These are phyloP conservation scores for Andricus curvator DNA, from an alignment of 2,888 invertebrate genomes.

Conservation along the genomic window DNA sequence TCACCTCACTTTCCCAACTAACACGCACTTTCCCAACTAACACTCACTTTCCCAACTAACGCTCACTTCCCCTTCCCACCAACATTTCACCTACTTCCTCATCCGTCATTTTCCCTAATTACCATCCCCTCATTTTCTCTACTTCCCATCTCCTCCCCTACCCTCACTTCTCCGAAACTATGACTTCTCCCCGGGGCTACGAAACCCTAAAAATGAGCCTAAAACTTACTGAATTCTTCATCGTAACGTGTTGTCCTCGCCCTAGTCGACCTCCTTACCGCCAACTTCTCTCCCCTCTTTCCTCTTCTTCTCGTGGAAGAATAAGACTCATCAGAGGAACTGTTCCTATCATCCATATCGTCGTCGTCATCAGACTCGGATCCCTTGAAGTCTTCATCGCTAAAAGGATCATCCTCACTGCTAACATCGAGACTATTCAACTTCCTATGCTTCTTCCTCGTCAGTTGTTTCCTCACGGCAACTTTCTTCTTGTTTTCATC, in stretches of 20 bases:
- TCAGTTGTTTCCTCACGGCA: constrained; percentile 70
- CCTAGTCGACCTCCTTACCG: constrained; percentile 81
- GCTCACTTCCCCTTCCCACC: too few relatives aligned
- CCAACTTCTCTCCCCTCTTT: constrained; percentile 77
- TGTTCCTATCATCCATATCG: constrained; percentile 80
- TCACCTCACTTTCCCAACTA: too few relatives aligned
- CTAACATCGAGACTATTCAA: constrained; percentile 90
- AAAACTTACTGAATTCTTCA: constrained; percentile 80
- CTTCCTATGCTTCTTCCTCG: constrained; percentile 84
- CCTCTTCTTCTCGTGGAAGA: constrained; percentile 79
- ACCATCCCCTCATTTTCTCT: too few relatives aligned
- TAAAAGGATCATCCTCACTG: constrained; percentile 89
- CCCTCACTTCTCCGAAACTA: too few relatives aligned
- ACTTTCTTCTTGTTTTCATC: constrained; percentile 69
- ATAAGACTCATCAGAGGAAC: constrained; percentile 80
- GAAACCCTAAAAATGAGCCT: background rate
- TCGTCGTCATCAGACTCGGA: constrained; percentile 84
- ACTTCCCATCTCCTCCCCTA: too few relatives aligned
- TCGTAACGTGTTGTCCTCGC: constrained; percentile 80
- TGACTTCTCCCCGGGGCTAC: too few relatives aligned
- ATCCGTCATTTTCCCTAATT: too few relatives aligned
- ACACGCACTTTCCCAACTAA: too few relatives aligned
- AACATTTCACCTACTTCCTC: too few relatives aligned
- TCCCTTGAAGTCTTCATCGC: constrained; percentile 95
- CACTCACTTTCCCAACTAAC: too few relatives aligned